These are phyloP conservation scores for Parazoanthus swiftii DNA, from an alignment of 92 coral and sea anemone genomes.

Conservation along the genomic window DNA sequence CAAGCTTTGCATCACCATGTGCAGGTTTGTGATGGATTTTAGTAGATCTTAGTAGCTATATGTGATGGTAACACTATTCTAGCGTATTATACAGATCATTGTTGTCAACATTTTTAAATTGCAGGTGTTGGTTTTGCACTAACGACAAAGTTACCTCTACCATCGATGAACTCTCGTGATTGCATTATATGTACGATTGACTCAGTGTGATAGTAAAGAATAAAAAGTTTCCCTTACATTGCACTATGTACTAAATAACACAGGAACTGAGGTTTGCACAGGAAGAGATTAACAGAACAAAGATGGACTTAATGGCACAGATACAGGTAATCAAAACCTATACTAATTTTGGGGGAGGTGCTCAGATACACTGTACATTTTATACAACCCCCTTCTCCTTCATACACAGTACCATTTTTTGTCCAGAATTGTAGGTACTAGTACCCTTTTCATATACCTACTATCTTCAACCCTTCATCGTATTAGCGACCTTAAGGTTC, in stretches of 20 bases:
- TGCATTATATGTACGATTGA: not conserved
- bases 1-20: conserved; percentile 78
- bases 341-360: not conserved
- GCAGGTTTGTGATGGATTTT: conserved; percentile 50
- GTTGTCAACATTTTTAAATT: no score
- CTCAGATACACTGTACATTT: no score
- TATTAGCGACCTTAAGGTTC: no score
- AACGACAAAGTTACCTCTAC: not conserved
- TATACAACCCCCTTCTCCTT: not conserved
- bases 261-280: conserved; percentile 81
- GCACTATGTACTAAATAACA: not conserved
- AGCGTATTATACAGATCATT: no score
- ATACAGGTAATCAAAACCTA: conserved; percentile 65
- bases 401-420: not conserved
- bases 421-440: no score
- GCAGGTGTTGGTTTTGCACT: not conserved
- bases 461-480: not conserved
- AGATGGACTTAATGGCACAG: conserved; percentile 77
- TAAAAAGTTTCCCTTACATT: not conserved
- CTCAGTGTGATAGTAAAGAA: not conserved
- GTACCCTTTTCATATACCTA: not conserved
- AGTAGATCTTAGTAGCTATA: no score
- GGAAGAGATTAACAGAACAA: conserved; percentile 78
- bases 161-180: not conserved
- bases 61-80: no score